Evolutionary conservation across 2,888 invertebrate genomes (phyloP).

Genomic region (Polyommatus icarus): DNA sequence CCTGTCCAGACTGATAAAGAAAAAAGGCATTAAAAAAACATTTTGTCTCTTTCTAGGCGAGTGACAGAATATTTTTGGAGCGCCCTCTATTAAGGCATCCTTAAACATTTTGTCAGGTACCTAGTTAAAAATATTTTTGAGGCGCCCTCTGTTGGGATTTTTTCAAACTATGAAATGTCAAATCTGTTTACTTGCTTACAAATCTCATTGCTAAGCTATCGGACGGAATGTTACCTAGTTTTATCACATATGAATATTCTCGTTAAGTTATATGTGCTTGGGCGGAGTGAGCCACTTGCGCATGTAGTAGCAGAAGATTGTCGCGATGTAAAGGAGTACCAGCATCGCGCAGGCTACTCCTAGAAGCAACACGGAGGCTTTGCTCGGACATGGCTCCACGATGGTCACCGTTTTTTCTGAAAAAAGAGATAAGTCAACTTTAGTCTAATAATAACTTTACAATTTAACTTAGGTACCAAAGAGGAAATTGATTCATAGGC

Average conservation of each 20-base stretch:
- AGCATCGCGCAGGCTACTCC: slow-evolving; percentile 95
- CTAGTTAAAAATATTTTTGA: not conserved
- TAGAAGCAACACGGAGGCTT: slow-evolving; percentile 93
- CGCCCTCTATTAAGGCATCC: not conserved
- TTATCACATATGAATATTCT: slow-evolving; percentile 30
- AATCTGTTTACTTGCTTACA: slow-evolving; percentile 17
- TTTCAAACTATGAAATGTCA: slow-evolving; percentile 7
- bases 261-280: slow-evolving; percentile 82
- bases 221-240: slow-evolving; percentile 27
- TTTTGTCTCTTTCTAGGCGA: not conserved
- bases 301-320: slow-evolving; percentile 95
- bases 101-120: not conserved
- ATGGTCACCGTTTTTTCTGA: slow-evolving; percentile 94
- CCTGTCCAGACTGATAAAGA: not conserved
- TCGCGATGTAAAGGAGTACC: slow-evolving; percentile 93
- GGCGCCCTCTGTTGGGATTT: not conserved
- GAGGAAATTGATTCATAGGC: too few relatives aligned
- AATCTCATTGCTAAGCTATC: slow-evolving; percentile 19
- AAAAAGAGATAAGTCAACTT: slow-evolving; percentile 46
- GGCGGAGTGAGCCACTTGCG: slow-evolving; percentile 94
- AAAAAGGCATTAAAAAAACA: not conserved
- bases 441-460: too few relatives aligned
- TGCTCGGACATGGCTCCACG: slow-evolving; percentile 94
- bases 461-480: too few relatives aligned
- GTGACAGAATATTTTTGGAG: not conserved